Conservation (phyloP, 2,113 vertebrate genomes). For the Smithornis capensis region DNA sequence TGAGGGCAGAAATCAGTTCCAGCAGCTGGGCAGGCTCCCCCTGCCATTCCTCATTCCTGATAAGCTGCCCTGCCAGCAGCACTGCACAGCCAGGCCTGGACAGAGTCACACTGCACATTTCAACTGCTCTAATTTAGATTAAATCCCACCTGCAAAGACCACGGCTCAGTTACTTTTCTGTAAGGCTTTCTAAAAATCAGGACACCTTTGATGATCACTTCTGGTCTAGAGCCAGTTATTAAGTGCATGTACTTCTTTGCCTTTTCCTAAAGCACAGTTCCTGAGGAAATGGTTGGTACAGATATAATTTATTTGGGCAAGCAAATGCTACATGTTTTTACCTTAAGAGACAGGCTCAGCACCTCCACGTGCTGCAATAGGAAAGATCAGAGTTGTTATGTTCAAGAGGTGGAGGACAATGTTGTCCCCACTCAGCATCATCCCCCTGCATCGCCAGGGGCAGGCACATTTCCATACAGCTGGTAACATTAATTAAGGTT, state of each 20-base stretch:
- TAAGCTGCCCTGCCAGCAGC: background rate
- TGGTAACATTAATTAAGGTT: constrained; percentile 47
- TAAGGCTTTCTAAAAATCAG: background rate
- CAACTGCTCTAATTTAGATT: background rate
- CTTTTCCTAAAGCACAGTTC: background rate
- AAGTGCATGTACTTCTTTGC: background rate
- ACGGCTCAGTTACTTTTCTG: background rate
- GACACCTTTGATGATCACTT: background rate
- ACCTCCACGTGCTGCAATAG: background rate
- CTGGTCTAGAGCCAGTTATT: background rate
- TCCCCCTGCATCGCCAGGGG: background rate
- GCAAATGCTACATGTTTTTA: background rate
- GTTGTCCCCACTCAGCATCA: background rate
- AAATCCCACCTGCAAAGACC: background rate
- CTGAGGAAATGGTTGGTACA: background rate
- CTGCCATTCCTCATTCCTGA: background rate
- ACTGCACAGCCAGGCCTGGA: background rate
- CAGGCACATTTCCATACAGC: constrained; percentile 1
- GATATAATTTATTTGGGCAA: background rate
- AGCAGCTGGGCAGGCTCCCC: background rate
- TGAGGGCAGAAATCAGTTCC: background rate
- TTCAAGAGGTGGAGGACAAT: background rate
- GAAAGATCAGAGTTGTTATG: background rate
- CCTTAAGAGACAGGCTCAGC: background rate
- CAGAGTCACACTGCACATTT: background rate